These are phyloP conservation scores for Botia kubotai DNA, from an alignment of 2,797 vertebrate species.

Conservation along the genomic window DNA sequence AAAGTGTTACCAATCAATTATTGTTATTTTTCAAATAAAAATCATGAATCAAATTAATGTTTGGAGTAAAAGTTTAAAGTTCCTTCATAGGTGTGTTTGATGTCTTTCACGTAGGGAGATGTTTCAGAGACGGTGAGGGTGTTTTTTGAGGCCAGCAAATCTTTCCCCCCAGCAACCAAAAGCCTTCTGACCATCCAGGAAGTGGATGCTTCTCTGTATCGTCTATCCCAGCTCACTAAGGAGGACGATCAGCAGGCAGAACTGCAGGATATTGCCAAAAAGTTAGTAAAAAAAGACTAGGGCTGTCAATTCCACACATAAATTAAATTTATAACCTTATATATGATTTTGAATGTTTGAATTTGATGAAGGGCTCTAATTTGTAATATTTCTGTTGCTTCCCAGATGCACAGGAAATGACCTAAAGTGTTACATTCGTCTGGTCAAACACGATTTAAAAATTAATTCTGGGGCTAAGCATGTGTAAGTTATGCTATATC, in stretches of 20 bases:
- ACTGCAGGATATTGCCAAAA: slow-evolving; percentile 86
- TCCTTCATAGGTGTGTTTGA: not conserved
- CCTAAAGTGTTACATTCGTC: slow-evolving; percentile 93
- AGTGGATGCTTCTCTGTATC: slow-evolving; percentile 88
- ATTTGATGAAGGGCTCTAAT: not conserved
- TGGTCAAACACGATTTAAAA: slow-evolving; percentile 97
- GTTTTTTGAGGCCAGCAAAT: slow-evolving; percentile 92
- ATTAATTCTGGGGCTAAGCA: slow-evolving; percentile 98
- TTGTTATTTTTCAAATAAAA: too few species aligned
- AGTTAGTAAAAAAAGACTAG: slow-evolving; percentile 71
- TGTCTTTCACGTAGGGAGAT: slow-evolving; percentile 83
- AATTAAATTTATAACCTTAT: too few species aligned
- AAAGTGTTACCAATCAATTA: not conserved
- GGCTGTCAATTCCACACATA: too few species aligned
- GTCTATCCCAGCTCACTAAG: slow-evolving; percentile 90
- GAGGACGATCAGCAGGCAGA: slow-evolving; percentile 95
- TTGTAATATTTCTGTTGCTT: not conserved
- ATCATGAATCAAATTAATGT: too few species aligned
- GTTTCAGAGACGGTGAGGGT: slow-evolving; percentile 94
- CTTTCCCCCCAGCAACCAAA: slow-evolving; percentile 89
- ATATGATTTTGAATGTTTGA: not conserved
- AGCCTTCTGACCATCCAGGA: slow-evolving; percentile 95
- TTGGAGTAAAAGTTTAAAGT: not conserved
- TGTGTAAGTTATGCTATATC: slow-evolving; percentile 84
- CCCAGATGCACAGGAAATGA: slow-evolving; percentile 93